These are phyloP conservation scores for Clostera curtula DNA, from an alignment of 2,888 invertebrate genomes.

Conservation along the genomic window DNA sequence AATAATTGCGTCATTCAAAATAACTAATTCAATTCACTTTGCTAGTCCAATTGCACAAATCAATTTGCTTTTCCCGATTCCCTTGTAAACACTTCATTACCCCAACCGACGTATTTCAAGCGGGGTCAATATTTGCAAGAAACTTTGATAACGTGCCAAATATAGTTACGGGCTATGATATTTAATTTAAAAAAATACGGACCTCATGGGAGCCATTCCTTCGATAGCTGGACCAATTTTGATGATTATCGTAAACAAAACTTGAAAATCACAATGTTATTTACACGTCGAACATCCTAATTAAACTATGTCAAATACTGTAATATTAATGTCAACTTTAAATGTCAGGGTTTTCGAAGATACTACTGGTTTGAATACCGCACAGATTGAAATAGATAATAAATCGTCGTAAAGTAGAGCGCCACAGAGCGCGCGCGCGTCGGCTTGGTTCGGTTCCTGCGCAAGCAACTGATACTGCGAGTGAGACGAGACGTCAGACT, in stretches of 20 bases:
- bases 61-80: constrained; percentile 11
- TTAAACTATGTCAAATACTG: neutral
- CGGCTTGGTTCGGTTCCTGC: constrained; percentile 31
- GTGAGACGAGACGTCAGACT: constrained; percentile 16
- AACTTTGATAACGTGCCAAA: constrained; percentile 33
- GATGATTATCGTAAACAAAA: constrained; percentile 20
- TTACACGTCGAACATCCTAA: constrained; percentile 5
- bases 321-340: neutral
- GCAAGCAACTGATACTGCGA: constrained; percentile 41
- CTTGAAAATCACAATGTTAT: constrained; percentile 11
- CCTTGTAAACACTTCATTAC: constrained; percentile 10
- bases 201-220: constrained; percentile 24
- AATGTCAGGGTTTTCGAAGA: neutral
- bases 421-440: constrained; percentile 34
- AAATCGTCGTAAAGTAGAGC: constrained; percentile 8
- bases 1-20: constrained; percentile 6
- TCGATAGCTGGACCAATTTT: constrained; percentile 13
- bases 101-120: constrained; percentile 15
- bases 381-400: constrained; percentile 6
- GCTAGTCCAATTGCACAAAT: constrained; percentile 12
- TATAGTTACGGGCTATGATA: constrained; percentile 11
- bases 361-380: no score
- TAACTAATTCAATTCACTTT: no score
- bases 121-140: constrained; percentile 21
- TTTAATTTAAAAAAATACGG: constrained; percentile 18